Percentiles rank a stretch among this genome's conserved stretches.
Evolutionary conservation across 2,797 vertebrate genomes (phyloP).

Genomic region (Eulemur albifrons): DNA sequence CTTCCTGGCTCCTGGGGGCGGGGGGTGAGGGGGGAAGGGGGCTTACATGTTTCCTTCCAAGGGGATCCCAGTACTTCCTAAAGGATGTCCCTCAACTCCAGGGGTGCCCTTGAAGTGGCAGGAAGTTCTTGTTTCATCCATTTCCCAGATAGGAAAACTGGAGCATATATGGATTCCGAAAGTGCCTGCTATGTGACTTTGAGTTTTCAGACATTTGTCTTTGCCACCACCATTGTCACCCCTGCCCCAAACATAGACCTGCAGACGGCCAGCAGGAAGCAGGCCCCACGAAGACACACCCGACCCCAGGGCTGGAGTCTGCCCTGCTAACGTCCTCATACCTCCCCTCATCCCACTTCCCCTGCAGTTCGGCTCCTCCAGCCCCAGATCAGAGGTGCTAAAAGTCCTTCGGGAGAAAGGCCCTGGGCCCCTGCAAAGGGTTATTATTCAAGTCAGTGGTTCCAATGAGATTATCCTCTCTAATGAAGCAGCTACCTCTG

Average conservation of each 20-base stretch:
- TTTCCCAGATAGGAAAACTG: neutral
- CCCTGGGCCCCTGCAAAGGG: constrained; percentile 80
- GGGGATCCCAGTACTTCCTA: neutral
- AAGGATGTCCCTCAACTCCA: neutral
- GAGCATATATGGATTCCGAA: neutral
- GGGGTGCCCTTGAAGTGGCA: accelerated
- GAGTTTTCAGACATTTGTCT: neutral
- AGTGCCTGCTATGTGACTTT: neutral
- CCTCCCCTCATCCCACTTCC: neutral
- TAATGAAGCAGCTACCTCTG: constrained; percentile 83
- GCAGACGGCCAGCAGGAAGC: neutral
- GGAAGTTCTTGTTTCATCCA: neutral
- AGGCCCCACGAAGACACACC: neutral
- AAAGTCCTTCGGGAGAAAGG: constrained; percentile 59
- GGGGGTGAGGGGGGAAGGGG: too few species aligned
- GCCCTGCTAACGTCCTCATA: neutral
- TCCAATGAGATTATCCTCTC: constrained; percentile 91
- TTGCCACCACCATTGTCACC: accelerated
- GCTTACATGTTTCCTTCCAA: neutral
- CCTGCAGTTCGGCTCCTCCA: neutral
- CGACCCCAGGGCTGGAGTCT: neutral
- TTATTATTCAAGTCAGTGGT: constrained; percentile 94
- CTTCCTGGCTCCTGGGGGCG: neutral
- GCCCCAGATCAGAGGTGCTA: constrained; percentile 18
- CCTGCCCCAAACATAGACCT: neutral